Percentiles rank a stretch among this genome's conserved stretches.
These are phyloP conservation scores for Paratrypauchen microcephalus DNA, from an alignment of 2,797 vertebrate genomes.

Conservation along the genomic window DNA sequence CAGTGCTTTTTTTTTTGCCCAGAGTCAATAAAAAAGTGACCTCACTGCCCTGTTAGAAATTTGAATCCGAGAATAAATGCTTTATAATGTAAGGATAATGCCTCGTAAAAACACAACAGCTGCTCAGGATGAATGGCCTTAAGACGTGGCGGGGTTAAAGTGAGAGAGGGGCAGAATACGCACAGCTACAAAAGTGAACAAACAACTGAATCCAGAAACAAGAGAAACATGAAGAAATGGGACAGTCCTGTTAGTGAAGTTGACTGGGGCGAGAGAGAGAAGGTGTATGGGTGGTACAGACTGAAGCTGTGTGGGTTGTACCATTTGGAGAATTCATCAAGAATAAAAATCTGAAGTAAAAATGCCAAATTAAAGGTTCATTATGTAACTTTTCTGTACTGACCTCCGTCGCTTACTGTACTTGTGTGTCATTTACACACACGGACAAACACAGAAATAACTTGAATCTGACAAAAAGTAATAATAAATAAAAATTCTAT, in stretches of 20 bases:
- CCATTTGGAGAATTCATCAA: no score
- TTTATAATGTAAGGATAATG: conserved; percentile 53
- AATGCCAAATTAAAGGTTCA: no score
- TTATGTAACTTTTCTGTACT: no score
- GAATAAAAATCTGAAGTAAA: no score
- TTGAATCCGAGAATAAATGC: conserved; percentile 65
- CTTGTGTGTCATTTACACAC: no score
- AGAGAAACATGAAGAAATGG: conserved; percentile 58
- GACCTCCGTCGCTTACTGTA: no score
- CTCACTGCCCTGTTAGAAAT: conserved; percentile 61
- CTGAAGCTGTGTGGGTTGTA: background rate
- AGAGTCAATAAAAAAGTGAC: conserved; percentile 42
- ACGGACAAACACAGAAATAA: no score
- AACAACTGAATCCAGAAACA: conserved; percentile 70
- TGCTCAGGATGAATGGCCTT: conserved; percentile 50
- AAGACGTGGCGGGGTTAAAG: conserved; percentile 52
- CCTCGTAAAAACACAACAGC: conserved; percentile 66
- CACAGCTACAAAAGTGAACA: conserved; percentile 58
- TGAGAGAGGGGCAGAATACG: conserved; percentile 48
- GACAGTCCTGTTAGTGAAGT: conserved; percentile 54
- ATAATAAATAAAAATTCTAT: no score
- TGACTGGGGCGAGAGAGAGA: background rate
- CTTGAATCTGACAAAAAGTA: no score
- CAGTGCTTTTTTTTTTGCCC: conserved; percentile 27
- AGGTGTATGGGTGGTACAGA: background rate